Percentiles rank a stretch among this genome's conserved stretches.
These are phyloP conservation scores for Coracias cyanogaster DNA, from an alignment of 2,797 vertebrate species.

Conservation along the genomic window DNA sequence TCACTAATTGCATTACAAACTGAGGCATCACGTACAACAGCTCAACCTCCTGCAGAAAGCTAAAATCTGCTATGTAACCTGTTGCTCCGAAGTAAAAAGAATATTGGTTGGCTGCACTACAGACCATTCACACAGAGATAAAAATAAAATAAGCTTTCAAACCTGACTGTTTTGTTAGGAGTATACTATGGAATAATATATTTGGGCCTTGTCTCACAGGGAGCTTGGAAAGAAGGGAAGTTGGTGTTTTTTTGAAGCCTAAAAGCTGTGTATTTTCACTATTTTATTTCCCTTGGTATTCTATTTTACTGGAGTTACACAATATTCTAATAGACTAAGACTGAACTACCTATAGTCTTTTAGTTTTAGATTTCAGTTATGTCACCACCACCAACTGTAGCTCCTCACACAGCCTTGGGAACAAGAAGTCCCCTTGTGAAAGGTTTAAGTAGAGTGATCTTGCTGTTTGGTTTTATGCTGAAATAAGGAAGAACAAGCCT, in stretches of 20 bases:
- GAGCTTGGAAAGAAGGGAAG: background rate
- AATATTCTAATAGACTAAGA: background rate
- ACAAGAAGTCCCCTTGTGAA: background rate
- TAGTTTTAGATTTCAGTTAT: background rate
- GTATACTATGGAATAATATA: background rate
- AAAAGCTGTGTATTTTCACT: background rate
- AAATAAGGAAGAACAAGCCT: background rate
- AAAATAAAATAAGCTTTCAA: background rate
- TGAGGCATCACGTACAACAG: background rate
- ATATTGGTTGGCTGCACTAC: background rate
- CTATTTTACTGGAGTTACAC: background rate
- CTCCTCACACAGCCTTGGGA: background rate
- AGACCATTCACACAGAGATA: background rate
- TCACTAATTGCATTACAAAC: background rate
- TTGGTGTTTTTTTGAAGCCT: background rate
- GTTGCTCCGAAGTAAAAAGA: background rate
- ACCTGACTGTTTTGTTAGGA: background rate
- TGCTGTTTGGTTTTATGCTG: background rate
- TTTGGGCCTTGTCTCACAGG: background rate
- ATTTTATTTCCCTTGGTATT: background rate
- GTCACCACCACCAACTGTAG: background rate
- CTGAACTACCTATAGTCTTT: background rate
- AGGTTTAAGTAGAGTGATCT: background rate
- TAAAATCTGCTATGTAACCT: background rate
- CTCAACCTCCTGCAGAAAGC: background rate